These are phyloP conservation scores for Umimayanthus chanpuru DNA, from an alignment of 92 coral and sea anemone species.

Conservation along the genomic window DNA sequence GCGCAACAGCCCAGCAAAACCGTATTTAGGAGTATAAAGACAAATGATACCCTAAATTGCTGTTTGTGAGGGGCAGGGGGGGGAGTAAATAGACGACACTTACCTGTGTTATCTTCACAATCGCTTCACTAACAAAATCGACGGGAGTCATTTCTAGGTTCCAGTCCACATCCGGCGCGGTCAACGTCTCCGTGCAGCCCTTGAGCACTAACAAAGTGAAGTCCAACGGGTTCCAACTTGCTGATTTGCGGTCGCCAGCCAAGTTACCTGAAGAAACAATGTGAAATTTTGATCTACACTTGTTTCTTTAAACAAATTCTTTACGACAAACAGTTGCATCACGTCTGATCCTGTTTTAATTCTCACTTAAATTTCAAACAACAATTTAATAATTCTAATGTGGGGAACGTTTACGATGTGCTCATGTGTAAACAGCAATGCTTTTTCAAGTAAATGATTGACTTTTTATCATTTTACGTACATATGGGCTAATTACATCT, in stretches of 20 bases:
- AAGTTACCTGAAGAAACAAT: constrained; percentile 63
- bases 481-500: too few species aligned
- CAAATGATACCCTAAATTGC: not conserved
- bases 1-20: too few species aligned
- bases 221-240: constrained; percentile 83
- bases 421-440: too few species aligned
- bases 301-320: not conserved
- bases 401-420: too few species aligned
- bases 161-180: constrained; percentile 89
- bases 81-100: not conserved
- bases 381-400: too few species aligned
- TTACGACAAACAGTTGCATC: not conserved
- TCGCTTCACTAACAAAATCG: constrained; percentile 81
- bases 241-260: constrained; percentile 74
- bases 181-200: constrained; percentile 72
- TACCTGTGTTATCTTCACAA: constrained; percentile 90
- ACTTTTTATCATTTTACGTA: too few species aligned
- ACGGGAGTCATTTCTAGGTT: constrained; percentile 88
- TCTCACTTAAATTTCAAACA: too few species aligned
- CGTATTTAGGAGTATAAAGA: too few species aligned
- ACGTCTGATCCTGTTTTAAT: not conserved
- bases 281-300: not conserved
- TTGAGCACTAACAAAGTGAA: constrained; percentile 75
- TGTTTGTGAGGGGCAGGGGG: not conserved
- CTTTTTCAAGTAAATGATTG: too few species aligned